phyloP scores from a whole-genome alignment of 2,888 invertebrate species.

The Lasiommata megera region DNA sequence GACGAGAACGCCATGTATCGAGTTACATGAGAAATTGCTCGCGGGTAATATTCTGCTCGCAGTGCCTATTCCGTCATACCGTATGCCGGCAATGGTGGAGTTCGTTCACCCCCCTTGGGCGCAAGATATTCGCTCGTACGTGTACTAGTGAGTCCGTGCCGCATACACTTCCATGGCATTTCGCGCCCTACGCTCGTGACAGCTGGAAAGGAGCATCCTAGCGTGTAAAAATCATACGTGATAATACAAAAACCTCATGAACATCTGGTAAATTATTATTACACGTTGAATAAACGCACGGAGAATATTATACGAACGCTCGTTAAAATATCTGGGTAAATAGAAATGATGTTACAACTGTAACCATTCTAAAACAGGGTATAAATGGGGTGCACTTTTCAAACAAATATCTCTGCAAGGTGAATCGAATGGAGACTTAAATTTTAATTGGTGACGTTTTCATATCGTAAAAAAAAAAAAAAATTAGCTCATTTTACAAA shows the following conservation, averaged over 20 bases:
- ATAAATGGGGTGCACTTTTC: no score
- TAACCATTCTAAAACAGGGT: no score
- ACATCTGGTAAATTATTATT: no score
- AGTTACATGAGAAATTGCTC: conserved; percentile 39
- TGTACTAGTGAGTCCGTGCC: not conserved
- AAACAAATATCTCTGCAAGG: no score
- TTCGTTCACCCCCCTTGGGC: conserved; percentile 2
- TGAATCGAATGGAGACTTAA: no score
- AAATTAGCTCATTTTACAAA: no score
- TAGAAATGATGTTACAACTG: no score
- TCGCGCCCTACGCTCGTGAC: not conserved
- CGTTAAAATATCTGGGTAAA: no score
- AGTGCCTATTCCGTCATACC: not conserved
- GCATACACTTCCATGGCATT: not conserved
- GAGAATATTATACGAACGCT: no score
- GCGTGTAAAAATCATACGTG: not conserved
- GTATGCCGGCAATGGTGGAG: not conserved
- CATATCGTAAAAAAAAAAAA: no score
- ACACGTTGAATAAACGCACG: no score
- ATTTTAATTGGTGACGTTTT: no score
- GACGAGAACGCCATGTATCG: not conserved
- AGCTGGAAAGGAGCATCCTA: not conserved
- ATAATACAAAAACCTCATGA: not conserved
- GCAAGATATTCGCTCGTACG: not conserved
- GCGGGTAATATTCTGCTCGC: not conserved